These are phyloP conservation scores for Cheilinus undulatus DNA, from an alignment of 2,113 vertebrate species.

Conservation along the genomic window DNA sequence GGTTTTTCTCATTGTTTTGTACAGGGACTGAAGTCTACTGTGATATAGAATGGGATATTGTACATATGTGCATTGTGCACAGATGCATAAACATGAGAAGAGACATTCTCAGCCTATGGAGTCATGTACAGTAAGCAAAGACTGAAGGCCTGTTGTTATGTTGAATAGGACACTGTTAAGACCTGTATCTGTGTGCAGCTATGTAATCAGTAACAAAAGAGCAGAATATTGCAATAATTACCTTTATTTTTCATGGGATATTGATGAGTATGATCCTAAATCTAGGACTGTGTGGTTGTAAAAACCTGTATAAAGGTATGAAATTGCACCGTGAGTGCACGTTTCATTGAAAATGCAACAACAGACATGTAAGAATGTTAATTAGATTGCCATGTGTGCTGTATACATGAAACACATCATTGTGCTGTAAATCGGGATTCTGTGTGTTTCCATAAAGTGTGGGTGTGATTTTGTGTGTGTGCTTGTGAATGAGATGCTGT, in stretches of 20 bases:
- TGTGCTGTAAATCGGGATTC: conserved; percentile 60
- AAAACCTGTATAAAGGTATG: too few species aligned
- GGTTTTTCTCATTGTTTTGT: background rate
- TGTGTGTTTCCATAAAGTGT: conserved; percentile 36
- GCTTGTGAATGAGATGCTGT: conserved; percentile 68
- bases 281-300: conserved; percentile 4
- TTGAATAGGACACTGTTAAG: conserved; percentile 35
- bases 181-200: background rate
- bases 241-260: background rate
- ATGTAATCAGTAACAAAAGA: background rate
- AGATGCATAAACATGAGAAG: conserved; percentile 39
- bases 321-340: background rate
- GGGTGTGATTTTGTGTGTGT: conserved; percentile 12
- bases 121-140: conserved; percentile 22
- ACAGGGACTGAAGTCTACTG: background rate
- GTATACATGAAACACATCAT: conserved; percentile 37
- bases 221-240: background rate
- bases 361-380: conserved; percentile 23
- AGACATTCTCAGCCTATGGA: conserved; percentile 27
- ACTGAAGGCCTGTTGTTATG: conserved; percentile 45
- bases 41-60: conserved; percentile 14
- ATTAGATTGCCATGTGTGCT: conserved; percentile 34
- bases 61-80: background rate
- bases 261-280: background rate
- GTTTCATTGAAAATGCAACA: conserved; percentile 18